Conservation (phyloP, 2,113 vertebrate genomes). For the Lepidothrix coronata region DNA sequence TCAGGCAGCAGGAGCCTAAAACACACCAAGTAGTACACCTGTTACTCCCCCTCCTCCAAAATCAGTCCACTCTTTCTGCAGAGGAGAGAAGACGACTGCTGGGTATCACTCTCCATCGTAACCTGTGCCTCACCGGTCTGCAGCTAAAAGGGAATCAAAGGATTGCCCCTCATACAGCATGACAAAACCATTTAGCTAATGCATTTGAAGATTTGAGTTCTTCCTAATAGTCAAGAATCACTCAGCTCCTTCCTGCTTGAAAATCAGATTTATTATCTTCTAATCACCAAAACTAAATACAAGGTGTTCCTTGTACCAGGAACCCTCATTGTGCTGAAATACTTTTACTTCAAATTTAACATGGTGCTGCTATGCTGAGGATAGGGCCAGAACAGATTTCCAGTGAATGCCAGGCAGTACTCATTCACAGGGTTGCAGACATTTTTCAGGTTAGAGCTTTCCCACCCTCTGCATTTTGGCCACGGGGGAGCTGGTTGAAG, state of each 20-base stretch:
- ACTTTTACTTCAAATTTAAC: not conserved
- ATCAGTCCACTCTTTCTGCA: not conserved
- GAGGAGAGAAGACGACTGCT: not conserved
- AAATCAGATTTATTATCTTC: not conserved
- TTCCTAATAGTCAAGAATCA: not conserved
- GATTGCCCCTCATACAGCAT: not conserved
- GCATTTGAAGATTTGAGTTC: not conserved
- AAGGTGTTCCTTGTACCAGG: not conserved
- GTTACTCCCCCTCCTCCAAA: not conserved
- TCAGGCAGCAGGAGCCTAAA: conserved; percentile 91
- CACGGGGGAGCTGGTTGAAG: not conserved
- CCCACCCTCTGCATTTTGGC: not conserved
- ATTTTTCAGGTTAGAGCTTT: not conserved
- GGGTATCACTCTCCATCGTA: not conserved
- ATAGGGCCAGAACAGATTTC: not conserved
- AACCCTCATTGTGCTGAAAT: not conserved
- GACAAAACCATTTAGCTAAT: not conserved
- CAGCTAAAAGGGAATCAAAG: not conserved
- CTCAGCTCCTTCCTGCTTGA: not conserved
- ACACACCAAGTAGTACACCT: not conserved
- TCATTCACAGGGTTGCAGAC: not conserved
- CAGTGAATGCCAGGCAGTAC: not conserved
- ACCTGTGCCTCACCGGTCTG: not conserved
- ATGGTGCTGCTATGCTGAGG: not conserved
- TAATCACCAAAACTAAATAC: not conserved